Evolutionary conservation across 2,888 invertebrate species (phyloP), one percentile per base, ranked within the genome.

Genomic region (Scaptomyza flava): DNA sequence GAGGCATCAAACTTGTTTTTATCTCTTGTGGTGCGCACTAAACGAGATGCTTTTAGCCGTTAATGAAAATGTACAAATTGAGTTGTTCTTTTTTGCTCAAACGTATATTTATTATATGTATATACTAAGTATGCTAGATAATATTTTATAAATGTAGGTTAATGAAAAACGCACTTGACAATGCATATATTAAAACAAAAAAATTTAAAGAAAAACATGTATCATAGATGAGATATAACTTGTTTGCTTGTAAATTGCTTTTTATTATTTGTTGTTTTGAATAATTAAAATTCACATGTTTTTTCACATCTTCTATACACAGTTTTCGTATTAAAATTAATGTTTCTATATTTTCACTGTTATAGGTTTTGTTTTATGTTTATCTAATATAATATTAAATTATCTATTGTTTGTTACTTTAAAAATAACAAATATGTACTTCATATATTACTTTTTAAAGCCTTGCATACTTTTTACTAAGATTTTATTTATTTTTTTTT

Each of bases 31-130:
- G 62, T 58, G 59, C 42, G 23, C 54, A 36, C 53, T 65, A 72
- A 72, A 69, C 69, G 76, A 78, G 64, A 71, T 68, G 84, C 86
- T 83, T 86, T 83, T 83, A 86, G 72, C 80, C 68, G 45, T 70
- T 65, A 81, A 85, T 66, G 80, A 85, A 82, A 78, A 80, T 78
- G 59, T 57, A 65, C 47, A 85, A 75, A 71, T 74, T 62, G 46
- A 75, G 71, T 75, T 75, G 60, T 34, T 54, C 50, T 30, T 14
- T 20, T 48, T 20, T 45, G n/a, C 34, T 7, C 33, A 8, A 52
- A 34, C 46, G 46, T 31, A 34, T 47, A 47, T 53, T 52, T 50
- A 57, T 68, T 59, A 3, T 27, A 27, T 30, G 14, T 36, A 47
- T 47, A 47, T 46, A 43, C 41, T 23, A 42, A 12, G n/a, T 41